A percentile compares a stretch with the other conserved stretches of the same genome.
phyloP scores from a whole-genome alignment of 2,888 invertebrate genomes.

The Coelopa pilipes region DNA sequence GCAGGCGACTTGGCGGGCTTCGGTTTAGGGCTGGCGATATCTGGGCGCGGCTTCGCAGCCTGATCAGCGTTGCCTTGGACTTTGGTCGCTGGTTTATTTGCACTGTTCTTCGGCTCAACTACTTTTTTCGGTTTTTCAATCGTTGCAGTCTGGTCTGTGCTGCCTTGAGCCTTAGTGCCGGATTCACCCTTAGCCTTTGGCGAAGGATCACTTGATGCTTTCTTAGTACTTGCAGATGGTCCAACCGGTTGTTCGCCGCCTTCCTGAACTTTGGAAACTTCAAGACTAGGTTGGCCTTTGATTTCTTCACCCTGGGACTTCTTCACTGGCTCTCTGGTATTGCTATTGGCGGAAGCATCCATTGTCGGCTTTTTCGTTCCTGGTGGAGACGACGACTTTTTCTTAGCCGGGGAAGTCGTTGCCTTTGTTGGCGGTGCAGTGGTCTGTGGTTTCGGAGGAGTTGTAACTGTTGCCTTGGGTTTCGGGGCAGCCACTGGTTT shows the following conservation, averaged over 20 bases:
- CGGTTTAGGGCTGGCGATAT: not conserved
- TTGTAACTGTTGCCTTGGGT: not conserved
- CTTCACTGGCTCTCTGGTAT: conserved; percentile 17
- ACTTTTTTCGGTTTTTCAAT: not conserved
- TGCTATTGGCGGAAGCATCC: conserved; percentile 38
- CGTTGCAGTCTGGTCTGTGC: no score
- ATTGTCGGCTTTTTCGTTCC: conserved; percentile 30
- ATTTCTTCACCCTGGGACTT: not conserved
- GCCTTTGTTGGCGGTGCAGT: not conserved
- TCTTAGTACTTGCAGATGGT: no score
- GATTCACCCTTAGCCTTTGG: no score
- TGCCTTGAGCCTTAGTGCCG: no score
- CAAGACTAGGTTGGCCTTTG: not conserved
- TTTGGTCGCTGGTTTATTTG: not conserved
- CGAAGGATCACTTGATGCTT: no score
- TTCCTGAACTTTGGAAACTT: not conserved
- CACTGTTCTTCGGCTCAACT: conserved; percentile 12
- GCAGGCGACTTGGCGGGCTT: not conserved
- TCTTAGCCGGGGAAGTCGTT: conserved; percentile 37
- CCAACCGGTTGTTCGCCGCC: not conserved
- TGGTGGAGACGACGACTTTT: conserved; percentile 39
- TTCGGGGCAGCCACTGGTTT: conserved; percentile 7
- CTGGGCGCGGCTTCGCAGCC: not conserved
- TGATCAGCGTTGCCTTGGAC: not conserved
- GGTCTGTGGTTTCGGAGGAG: not conserved